Conservation (phyloP, 2,888 invertebrate species). For the Protonemura montana region DNA sequence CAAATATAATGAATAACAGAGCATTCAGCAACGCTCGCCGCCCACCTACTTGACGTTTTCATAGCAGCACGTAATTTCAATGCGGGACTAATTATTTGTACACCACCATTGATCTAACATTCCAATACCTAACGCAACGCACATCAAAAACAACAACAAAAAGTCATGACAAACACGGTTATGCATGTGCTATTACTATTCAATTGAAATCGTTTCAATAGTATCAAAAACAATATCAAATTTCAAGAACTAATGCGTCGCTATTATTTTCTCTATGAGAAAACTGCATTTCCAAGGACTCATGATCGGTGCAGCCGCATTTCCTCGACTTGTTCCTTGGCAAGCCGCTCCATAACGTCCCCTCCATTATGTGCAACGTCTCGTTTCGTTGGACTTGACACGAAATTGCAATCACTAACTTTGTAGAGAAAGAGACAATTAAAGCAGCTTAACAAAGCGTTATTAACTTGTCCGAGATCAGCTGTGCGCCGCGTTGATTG, state of each 20-base stretch:
- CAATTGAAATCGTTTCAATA: neutral
- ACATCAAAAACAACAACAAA: neutral
- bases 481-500: neutral
- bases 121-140: neutral
- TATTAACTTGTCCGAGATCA: neutral
- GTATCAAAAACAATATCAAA: neutral
- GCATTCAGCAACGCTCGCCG: no score
- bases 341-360: neutral
- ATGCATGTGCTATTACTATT: neutral
- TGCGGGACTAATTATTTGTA: conserved; percentile 9
- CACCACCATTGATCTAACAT: neutral
- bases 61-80: neutral
- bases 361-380: neutral
- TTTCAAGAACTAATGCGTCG: neutral
- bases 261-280: no score
- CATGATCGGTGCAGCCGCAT: neutral
- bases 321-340: neutral
- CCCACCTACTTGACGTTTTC: conserved; percentile 9
- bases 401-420: neutral
- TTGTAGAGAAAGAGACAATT: neutral
- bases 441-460: neutral
- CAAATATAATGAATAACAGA: conserved; percentile 23
- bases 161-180: neutral
- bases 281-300: neutral
- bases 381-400: neutral